Evolutionary conservation across 2,113 vertebrate species (phyloP), one percentile per base, ranked within the genome.

Genomic region (Urocitellus parryii): DNA sequence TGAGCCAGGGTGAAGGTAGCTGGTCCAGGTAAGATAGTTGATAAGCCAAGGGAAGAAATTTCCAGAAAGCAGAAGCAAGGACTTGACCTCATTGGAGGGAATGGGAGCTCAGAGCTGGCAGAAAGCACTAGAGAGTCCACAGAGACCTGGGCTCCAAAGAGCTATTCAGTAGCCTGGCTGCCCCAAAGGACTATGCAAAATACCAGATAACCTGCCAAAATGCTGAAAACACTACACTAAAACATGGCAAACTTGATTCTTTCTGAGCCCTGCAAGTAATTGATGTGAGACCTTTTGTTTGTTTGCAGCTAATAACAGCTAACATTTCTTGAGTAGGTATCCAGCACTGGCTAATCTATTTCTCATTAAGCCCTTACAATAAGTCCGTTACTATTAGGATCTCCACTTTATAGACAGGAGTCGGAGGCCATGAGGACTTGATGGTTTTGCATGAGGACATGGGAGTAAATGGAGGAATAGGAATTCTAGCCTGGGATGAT

Each of bases 281-380:
- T 72, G 8, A 39, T 79, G 53, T 24, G 67, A 77, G 45, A 83
- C 18, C 61, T 94, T 93, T 83, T 90, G 74, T 96, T 97, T 67
- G 32, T 84, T 81, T 93, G 51, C 53, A n/a, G 17, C 93, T 94
- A 95, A 29, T 91, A 96, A 87, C 29, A 83, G 70, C 42, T 93
- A 96, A 73, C 61, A 22, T 90, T 91, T 89, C 82, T 95, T 87
- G 78, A 93, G 20, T 70, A 5, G 72, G 48, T 79, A 61, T 86
- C 48, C 16, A 73, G 51, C 14, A 45, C 18, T 91, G 53, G 65
- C 89, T 95, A 13, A 89, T 91, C 83, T 86, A 27, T 73, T 96
- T 86, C 86, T 96, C 32, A 12, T 74, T 89, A 37, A 63, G 3
- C 65, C 20, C 58, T 91, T 83, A 95, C 45, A 85, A 80, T 63